These are phyloP conservation scores for Mastigias papua DNA, from an alignment of 30 jellyfish, hydroid and myxozoan genomes.

Conservation along the genomic window DNA sequence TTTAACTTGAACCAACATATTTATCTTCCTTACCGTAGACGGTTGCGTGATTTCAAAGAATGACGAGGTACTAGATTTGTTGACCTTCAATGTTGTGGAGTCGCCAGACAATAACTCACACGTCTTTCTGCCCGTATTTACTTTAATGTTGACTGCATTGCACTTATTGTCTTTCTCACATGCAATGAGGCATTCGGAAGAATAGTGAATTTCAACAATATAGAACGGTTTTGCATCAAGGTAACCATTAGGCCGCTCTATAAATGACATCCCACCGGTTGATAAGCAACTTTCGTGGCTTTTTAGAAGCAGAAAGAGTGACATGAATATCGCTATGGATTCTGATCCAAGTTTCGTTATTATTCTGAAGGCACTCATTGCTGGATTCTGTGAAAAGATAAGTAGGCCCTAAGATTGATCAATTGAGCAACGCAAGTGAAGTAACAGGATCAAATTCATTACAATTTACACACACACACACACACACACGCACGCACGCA, in stretches of 20 bases:
- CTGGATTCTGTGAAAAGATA: too few species aligned
- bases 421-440: too few species aligned
- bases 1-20: not conserved
- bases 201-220: not conserved
- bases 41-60: slow-evolving; percentile 11
- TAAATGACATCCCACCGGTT: slow-evolving; percentile 33
- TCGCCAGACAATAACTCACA: slow-evolving; percentile 67
- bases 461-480: too few species aligned
- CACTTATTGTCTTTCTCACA: slow-evolving; percentile 42
- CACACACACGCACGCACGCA: too few species aligned
- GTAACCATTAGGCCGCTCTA: slow-evolving; percentile 1
- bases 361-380: too few species aligned
- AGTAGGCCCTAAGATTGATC: too few species aligned
- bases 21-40: not conserved
- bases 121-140: not conserved
- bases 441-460: too few species aligned
- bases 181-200: slow-evolving; percentile 36
- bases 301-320: not conserved
- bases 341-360: too few species aligned
- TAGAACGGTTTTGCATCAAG: slow-evolving; percentile 29
- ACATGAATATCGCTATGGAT: not conserved
- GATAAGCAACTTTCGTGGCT: slow-evolving; percentile 27
- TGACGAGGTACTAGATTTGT: slow-evolving; percentile 2
- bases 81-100: not conserved
- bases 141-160: slow-evolving; percentile 35